Percentiles rank a stretch among this genome's conserved stretches.
Conservation (phyloP, 2,113 vertebrate species). For the Notiomystis cincta region DNA sequence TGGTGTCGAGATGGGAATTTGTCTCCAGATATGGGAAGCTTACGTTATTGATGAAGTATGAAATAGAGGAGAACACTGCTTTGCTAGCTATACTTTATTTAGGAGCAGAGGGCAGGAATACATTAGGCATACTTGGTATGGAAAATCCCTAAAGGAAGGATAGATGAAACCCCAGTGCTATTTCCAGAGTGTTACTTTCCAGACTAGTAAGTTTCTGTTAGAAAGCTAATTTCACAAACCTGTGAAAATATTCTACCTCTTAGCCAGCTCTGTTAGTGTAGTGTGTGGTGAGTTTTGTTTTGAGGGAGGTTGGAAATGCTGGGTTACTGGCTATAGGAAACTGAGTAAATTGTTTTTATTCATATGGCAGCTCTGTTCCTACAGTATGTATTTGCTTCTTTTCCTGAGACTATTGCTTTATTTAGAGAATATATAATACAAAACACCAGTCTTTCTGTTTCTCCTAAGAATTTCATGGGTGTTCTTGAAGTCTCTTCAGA, state of each 20-base stretch:
- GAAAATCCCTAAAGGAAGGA: not conserved
- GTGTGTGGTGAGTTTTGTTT: not conserved
- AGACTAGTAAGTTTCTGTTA: not conserved
- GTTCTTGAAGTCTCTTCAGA: not conserved
- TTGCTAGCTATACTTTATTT: not conserved
- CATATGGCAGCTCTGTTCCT: not conserved
- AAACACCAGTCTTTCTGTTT: not conserved
- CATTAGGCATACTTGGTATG: not conserved
- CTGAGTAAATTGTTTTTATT: not conserved
- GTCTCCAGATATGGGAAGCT: not conserved
- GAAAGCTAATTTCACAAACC: not conserved
- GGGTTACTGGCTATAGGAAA: not conserved
- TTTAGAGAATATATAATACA: not conserved
- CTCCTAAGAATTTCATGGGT: not conserved
- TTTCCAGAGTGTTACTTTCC: not conserved
- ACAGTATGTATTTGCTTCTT: not conserved
- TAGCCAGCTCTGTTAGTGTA: not conserved
- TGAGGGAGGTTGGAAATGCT: not conserved
- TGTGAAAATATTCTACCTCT: not conserved
- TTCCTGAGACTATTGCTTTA: not conserved
- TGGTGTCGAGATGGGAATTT: not conserved
- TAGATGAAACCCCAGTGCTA: not conserved
- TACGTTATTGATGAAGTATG: not conserved
- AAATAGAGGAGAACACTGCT: not conserved
- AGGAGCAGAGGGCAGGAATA: not conserved